These are phyloP conservation scores for Melanotaenia boesemani DNA, from an alignment of 2,797 vertebrate genomes.

Conservation along the genomic window DNA sequence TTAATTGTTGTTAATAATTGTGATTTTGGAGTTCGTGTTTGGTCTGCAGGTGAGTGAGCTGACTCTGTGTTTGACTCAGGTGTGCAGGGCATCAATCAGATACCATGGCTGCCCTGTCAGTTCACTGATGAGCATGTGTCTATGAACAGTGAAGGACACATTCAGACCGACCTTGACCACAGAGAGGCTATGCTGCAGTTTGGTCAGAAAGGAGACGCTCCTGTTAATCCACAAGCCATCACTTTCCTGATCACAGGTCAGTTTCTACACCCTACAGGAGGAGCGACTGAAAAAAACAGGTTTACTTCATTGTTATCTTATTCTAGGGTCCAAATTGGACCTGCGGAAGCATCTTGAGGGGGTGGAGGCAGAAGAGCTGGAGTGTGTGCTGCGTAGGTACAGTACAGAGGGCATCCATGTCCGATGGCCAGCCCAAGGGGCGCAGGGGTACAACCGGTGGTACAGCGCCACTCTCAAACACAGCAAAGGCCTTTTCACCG, in stretches of 20 bases:
- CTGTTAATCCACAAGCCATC: conserved; percentile 66
- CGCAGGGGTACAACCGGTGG: conserved; percentile 72
- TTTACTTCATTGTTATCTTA: background rate
- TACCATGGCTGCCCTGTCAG: conserved; percentile 80
- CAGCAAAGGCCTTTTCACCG: conserved; percentile 53
- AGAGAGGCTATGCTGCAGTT: conserved; percentile 81
- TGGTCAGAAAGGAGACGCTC: conserved; percentile 68
- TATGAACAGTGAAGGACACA: conserved; percentile 9
- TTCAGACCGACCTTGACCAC: conserved; percentile 50
- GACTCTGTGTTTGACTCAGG: conserved; percentile 46
- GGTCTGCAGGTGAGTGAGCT: too few relatives aligned
- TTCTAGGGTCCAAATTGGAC: conserved; percentile 76
- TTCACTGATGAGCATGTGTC: conserved; percentile 75
- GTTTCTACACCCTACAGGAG: background rate
- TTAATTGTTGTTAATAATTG: background rate
- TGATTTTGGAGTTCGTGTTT: background rate
- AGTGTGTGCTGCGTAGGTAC: conserved; percentile 81
- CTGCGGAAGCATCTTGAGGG: conserved; percentile 62
- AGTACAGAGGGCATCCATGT: conserved; percentile 70
- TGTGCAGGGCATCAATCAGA: conserved; percentile 45
- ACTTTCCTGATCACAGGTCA: conserved; percentile 82
- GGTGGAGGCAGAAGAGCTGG: conserved; percentile 50
- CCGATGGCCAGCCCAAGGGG: conserved; percentile 76
- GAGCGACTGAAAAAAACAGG: background rate
- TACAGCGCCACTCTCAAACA: conserved; percentile 77